A percentile compares a stretch with the other conserved stretches of the same genome.
These are phyloP conservation scores for Pachyseris speciosa DNA, from an alignment of 64 coral and sea anemone genomes.

Conservation along the genomic window DNA sequence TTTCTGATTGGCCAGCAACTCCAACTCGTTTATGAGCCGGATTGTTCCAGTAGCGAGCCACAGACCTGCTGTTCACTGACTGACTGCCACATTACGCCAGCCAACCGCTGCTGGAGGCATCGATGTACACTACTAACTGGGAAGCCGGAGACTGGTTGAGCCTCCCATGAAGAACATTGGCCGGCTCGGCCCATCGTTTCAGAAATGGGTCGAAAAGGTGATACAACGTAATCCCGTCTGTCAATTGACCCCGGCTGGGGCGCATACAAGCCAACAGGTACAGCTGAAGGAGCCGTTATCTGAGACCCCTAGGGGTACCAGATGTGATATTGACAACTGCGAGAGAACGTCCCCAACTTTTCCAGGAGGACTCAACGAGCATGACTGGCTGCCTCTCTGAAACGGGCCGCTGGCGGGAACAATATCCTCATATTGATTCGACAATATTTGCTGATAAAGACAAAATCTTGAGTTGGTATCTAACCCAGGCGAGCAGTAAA, in stretches of 20 bases:
- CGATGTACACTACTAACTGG: neutral
- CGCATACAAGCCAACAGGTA: neutral
- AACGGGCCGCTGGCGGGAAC: neutral
- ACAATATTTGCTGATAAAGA: neutral
- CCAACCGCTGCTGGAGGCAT: constrained; percentile 15
- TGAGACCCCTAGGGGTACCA: constrained; percentile 6
- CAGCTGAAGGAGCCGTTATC: constrained; percentile 10
- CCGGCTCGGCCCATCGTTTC: constrained; percentile 5
- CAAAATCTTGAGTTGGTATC: neutral
- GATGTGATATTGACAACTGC: neutral
- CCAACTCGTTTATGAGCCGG: neutral
- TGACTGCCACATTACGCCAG: too few species aligned
- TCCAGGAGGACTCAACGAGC: neutral
- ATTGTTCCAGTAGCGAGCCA: too few species aligned
- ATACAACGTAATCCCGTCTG: neutral
- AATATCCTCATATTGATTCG: neutral
- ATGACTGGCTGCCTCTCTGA: neutral
- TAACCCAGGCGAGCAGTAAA: neutral
- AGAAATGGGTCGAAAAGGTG: constrained; percentile 1
- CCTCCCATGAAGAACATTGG: neutral
- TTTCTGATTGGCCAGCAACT: neutral
- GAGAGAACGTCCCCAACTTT: neutral
- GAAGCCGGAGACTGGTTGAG: neutral
- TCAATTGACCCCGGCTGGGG: neutral
- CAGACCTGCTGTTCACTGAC: too few species aligned